Evolutionary conservation across 2,888 invertebrate species (phyloP).

Genomic region (Trissolcus japonicus): DNA sequence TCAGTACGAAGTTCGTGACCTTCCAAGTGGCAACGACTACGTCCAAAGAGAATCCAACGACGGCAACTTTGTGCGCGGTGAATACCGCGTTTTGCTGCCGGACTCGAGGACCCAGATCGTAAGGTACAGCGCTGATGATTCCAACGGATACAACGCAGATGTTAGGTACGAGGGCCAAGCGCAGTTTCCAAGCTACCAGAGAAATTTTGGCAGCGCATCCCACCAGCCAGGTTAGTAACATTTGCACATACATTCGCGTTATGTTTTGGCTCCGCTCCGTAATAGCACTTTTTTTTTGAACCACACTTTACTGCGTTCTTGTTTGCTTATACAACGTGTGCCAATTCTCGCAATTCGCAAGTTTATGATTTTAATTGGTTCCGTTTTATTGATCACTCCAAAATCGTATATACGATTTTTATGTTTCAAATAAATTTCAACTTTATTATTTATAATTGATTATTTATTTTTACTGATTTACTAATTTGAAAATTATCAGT

Average conservation of each 20-base stretch:
- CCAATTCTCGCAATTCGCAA: slow-evolving; percentile 2
- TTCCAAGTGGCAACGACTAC: slow-evolving; percentile 87
- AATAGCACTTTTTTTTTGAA: slow-evolving; percentile 14
- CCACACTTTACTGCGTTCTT: slow-evolving; percentile 12
- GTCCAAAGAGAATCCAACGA: slow-evolving; percentile 90
- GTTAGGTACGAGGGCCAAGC: slow-evolving; percentile 80
- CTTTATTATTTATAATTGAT: too few relatives aligned
- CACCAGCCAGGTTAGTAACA: slow-evolving; percentile 60
- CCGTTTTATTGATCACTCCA: too few relatives aligned
- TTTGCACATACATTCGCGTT: slow-evolving; percentile 28
- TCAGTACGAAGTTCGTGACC: slow-evolving; percentile 89
- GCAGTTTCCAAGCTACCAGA: slow-evolving; percentile 67
- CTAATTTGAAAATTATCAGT: too few relatives aligned
- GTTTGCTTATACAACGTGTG: slow-evolving; percentile 15
- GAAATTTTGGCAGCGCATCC: slow-evolving; percentile 51
- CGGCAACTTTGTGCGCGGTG: slow-evolving; percentile 88
- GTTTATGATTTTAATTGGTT: slow-evolving; percentile 8
- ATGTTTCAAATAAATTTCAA: too few relatives aligned
- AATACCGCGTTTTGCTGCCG: slow-evolving; percentile 89
- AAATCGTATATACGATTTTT: too few relatives aligned
- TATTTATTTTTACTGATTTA: too few relatives aligned
- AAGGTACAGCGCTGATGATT: slow-evolving; percentile 89
- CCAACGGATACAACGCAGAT: slow-evolving; percentile 92
- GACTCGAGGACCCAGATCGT: slow-evolving; percentile 92
- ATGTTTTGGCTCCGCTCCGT: slow-evolving; percentile 20